Base-by-base conservation (phyloP, 2,113 vertebrate species). In the Pithys albifrons region DNA sequence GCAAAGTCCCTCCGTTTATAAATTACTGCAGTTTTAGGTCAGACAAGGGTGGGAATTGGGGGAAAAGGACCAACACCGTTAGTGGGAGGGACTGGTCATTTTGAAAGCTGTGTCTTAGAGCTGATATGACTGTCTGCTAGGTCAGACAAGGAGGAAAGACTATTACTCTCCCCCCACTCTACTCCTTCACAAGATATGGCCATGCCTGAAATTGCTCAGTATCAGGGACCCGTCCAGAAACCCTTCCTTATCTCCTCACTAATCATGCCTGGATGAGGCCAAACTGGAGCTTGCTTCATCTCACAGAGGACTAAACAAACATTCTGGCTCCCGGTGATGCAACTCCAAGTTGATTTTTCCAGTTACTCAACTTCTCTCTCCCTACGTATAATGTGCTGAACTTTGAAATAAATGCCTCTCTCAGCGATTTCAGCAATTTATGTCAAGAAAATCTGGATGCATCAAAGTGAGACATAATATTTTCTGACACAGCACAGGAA, bases 311-410 rank as follows among this genome's bases (percentile, higher is more conserved):
- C 95, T 96, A 91, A 97, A 95, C 93, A 97, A 97, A 97, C 96
- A 97, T n/a, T 88, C 91, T 77, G 76, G 51, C 96, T 96, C 95
- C 90, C 1, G 5, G 91, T 95, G 96, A 97, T 96, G 91, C 95
- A 97, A 96, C 79, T 61, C 81, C 51, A 33, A 97, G 96, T 97
- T 97, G 96, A 96, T 96, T 97, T 97, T 97, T 97, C 96, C 93
- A 95, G 96, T 96, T 96, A 96, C 96, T 96, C 97, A 97, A 90
- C 95, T 79, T 46, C 94, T 96, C 61, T 85, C 69, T 83, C 94
- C 87, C 88, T 82, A 83, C 9, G 6, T 83, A 78, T 73, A 92
- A 93, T 75, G 86, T 81, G 80, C 86, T 96, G 95, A 96, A 94
- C 95, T 97, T 94, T 95, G 94, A 95, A 93, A 96, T 93, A 96